A percentile compares a stretch with the other conserved stretches of the same genome.
Evolutionary conservation across 2,113 vertebrate species (phyloP).

Genomic region (Tychaedon coryphoeus): DNA sequence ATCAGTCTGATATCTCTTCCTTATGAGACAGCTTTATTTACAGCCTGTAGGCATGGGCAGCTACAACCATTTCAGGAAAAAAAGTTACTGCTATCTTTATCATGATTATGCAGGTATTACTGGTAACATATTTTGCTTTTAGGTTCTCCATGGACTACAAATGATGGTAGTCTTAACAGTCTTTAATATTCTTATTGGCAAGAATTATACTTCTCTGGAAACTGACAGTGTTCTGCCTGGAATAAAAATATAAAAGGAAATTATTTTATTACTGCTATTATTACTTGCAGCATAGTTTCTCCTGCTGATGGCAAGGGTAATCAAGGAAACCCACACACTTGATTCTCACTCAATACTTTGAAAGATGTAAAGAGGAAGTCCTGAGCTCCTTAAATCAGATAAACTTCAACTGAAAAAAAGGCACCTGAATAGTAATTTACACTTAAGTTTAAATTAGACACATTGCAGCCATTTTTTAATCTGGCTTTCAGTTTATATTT

Average conservation of each 20-base stretch:
- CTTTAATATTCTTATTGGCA: neutral
- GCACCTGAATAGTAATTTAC: neutral
- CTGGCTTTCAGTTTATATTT: neutral
- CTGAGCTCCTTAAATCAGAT: neutral
- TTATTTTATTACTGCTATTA: neutral
- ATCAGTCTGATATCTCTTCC: neutral
- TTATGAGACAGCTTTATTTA: neutral
- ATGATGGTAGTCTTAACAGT: neutral
- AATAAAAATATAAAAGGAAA: neutral
- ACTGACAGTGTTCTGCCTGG: neutral
- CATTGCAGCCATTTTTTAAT: neutral
- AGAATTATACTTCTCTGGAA: neutral
- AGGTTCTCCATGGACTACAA: neutral
- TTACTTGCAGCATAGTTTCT: conserved; percentile 14
- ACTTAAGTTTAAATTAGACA: neutral
- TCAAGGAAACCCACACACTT: conserved; percentile 20
- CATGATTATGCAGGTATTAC: neutral
- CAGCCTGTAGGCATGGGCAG: neutral
- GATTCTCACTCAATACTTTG: neutral
- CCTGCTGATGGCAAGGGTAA: neutral
- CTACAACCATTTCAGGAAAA: neutral
- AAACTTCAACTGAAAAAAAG: neutral
- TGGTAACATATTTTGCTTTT: neutral
- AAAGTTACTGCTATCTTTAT: neutral
- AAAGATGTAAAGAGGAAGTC: neutral